Conservation (phyloP, 2,888 invertebrate species). For the Druceiella hillmani region DNA sequence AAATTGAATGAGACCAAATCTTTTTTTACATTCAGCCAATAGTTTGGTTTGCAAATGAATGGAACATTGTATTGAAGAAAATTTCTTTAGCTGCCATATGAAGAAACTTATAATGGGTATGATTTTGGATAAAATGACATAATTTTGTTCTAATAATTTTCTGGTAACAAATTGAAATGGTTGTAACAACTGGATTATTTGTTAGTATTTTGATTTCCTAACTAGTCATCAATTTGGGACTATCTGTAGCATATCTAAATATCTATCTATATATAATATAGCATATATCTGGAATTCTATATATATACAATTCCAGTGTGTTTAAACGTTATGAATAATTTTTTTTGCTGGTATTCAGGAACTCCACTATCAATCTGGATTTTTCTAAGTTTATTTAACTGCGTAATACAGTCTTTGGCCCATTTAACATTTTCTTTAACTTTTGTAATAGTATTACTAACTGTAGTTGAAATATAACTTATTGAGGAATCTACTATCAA, state of each 20-base stretch:
- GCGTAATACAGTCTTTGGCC: slow-evolving; percentile 7
- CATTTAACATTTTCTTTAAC: too few species aligned
- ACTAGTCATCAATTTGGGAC: slow-evolving; percentile 12
- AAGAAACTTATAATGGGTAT: slow-evolving; percentile 19
- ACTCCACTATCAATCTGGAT: slow-evolving; percentile 8
- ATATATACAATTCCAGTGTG: slow-evolving; percentile 13
- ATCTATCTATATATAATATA: slow-evolving; percentile 14
- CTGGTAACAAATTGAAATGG: slow-evolving; percentile 18
- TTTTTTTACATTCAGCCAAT: slow-evolving; percentile 15
- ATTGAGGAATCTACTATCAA: too few species aligned
- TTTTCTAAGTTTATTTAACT: slow-evolving; percentile 9
- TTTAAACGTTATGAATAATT: slow-evolving; percentile 11
- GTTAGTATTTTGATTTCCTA: slow-evolving; percentile 12
- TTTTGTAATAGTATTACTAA: too few species aligned
- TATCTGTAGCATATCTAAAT: slow-evolving; percentile 14
- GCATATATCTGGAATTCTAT: too few species aligned
- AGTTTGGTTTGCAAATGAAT: too few species aligned
- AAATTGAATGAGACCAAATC: slow-evolving; percentile 18
- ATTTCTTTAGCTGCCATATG: slow-evolving; percentile 15
- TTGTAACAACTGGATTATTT: slow-evolving; percentile 13
- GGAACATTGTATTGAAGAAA: too few species aligned
- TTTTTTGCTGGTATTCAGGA: slow-evolving; percentile 6
- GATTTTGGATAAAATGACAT: slow-evolving; percentile 16
- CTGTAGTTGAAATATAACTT: too few species aligned
- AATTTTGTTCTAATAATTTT: too few species aligned